Evolutionary conservation across 2,888 invertebrate species (phyloP), one percentile per base, ranked within the genome.

Genomic region (Andrena minutula): DNA sequence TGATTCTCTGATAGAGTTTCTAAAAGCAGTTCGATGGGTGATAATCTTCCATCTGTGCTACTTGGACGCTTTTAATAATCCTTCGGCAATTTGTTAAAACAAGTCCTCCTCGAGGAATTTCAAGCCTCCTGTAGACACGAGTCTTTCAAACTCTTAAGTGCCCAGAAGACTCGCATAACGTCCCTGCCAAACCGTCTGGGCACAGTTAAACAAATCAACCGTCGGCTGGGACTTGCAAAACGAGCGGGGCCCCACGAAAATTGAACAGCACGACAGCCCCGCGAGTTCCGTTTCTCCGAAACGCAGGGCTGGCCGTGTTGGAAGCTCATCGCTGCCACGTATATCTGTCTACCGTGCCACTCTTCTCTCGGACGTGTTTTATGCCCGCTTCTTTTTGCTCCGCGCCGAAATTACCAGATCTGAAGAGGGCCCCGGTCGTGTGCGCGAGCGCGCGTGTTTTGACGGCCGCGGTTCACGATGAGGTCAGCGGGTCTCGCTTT

Each of bases 401-500:
- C 60, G 58, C 30, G 64, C 82, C 79, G 85, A 88, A 88, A 89
- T 89, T 88, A 82, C 85, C 83, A 85, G 89, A 88, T 81, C 79
- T 49, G 66, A 78, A 76, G 79, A 66, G 75, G 75, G 58, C 75
- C 65, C 23, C 56, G 26, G 23, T 23, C 56, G 56, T 56, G 53
- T 49, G 49, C 66, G 58, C 66, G 64, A 58, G 32, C 73, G 63
- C 85, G 86, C 81, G 83, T 88, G 88, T 87, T 89, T 89, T 89
- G 89, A 89, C 89, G 89, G 88, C 87, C 86, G 83, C 87, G 90
- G 91, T 91, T 91, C 91, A 90, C 87, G 91, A 90, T 86, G 89
- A 88, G 91, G 91, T 92, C 91, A 91, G 79, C 83, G 82, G 85
- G 86, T 82, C 88, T 85, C 88, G 90, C 89, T 88, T 89, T 87